These are phyloP conservation scores for Podocnemis expansa DNA, from an alignment of 2,113 vertebrate genomes.

Conservation along the genomic window DNA sequence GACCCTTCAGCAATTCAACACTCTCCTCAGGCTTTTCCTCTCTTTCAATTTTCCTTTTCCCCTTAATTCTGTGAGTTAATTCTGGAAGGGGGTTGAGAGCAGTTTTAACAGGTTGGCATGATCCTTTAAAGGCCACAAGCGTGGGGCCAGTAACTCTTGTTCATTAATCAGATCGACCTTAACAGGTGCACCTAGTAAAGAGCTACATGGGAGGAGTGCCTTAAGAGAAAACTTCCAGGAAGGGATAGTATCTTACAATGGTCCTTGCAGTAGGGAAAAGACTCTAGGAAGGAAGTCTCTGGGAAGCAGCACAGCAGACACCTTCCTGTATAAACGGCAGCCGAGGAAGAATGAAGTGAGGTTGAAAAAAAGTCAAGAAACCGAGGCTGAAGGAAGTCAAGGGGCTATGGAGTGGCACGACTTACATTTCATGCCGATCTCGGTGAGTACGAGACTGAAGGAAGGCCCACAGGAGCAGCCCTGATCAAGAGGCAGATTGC, in stretches of 20 bases:
- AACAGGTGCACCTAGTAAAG: neutral
- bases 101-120: neutral
- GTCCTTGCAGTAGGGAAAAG: neutral
- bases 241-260: neutral
- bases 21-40: neutral
- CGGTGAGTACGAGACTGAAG: neutral
- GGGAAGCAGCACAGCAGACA: neutral
- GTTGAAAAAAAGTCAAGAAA: neutral
- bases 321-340: neutral
- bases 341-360: neutral
- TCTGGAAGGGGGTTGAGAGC: neutral
- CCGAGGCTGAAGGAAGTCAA: neutral
- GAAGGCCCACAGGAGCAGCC: neutral
- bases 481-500: neutral
- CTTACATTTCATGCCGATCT: neutral
- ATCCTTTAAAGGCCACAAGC: neutral
- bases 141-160: neutral
- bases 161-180: neutral
- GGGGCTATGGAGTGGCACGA: neutral
- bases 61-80: neutral
- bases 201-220: neutral
- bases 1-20: neutral
- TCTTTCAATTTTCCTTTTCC: slow-evolving; percentile 1
- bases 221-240: neutral
- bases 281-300: neutral